Conservation (phyloP, 2,113 vertebrate genomes). For the Pangasianodon gigas region DNA sequence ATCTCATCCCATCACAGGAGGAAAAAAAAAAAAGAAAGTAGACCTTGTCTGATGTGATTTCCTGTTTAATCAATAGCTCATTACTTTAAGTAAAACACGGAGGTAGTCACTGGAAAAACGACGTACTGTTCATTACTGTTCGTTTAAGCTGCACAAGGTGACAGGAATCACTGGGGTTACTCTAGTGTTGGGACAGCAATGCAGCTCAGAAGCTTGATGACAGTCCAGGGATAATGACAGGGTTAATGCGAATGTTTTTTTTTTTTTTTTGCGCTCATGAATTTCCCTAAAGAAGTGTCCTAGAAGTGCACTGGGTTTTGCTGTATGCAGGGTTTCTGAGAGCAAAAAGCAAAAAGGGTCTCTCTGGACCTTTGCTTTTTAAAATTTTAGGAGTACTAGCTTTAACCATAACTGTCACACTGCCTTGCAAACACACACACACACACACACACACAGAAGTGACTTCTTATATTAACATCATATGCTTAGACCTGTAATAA, state of each 20-base stretch:
- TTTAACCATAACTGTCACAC: neutral
- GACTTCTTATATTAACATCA: slow-evolving; percentile 19
- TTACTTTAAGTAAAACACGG: slow-evolving; percentile 15
- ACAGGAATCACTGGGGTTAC: slow-evolving; percentile 1
- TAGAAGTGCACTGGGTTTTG: neutral
- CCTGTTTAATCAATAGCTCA: slow-evolving; percentile 24
- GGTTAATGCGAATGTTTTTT: neutral
- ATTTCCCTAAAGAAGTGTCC: slow-evolving; percentile 6
- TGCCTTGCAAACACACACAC: neutral
- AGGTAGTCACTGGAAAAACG: neutral
- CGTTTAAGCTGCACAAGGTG: neutral
- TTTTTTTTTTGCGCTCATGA: neutral
- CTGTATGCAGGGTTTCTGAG: neutral
- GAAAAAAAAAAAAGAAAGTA: neutral
- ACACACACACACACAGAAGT: slow-evolving; percentile 30
- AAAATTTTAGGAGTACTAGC: neutral
- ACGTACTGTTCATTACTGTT: neutral
- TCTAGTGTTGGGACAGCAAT: neutral
- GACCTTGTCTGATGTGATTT: neutral
- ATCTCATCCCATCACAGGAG: slow-evolving; percentile 7
- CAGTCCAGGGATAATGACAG: neutral
- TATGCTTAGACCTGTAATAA: neutral
- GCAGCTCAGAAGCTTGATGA: neutral
- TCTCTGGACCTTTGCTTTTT: neutral
- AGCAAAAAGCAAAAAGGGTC: neutral